Evolutionary conservation across 30 jellyfish, hydroid and myxozoan species (phyloP), one percentile per base, ranked within the genome.

Genomic region (Mastigias papua): DNA sequence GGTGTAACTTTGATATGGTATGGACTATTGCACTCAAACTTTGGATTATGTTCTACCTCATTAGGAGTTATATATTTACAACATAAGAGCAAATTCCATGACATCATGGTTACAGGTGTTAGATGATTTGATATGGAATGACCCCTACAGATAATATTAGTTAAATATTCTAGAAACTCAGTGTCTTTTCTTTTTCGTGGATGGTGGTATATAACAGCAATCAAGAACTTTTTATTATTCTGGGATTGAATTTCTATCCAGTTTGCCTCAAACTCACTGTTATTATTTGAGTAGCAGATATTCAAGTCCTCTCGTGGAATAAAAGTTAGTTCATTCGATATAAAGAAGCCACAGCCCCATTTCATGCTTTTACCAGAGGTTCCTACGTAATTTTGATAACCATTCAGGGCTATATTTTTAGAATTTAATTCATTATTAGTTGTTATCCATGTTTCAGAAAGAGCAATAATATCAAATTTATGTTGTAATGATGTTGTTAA

Each of bases 331-430:
- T 67, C 91, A 25, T 81, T 48, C 1, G 91, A 81, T 34, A 81
- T 81, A 46, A 81, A 81, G 30, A 81, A 81, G 75, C 91, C 91
- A 64, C 91, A 81, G 74, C 62, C 91, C 74, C 82, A 82, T 65
- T 81, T 81, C 67, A 64, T 69, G 87, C 80, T 70, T n/a, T 57
- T 64, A 35, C 62, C 11, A 42, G 72, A 42, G 23, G 71, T 35
- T 74, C 86, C 48, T 74, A 23, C 30, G 71, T 35, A 74, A 20
- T 35, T 54, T 46, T 48, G 86, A 54, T 42, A 74, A 8, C 86
- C 86, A 9, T 9, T 32, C 48, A 42, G 58, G 73, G 86, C 29
- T 27, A 74, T 19, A 35, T 1, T 54, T 37, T 74, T 54, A 48
- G 50, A 17, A 26, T 48, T 26, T 49, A 3, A 42, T 35, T 73